Evolutionary conservation across 2,888 invertebrate species (phyloP).

Genomic region (Synergus gifuensis): DNA sequence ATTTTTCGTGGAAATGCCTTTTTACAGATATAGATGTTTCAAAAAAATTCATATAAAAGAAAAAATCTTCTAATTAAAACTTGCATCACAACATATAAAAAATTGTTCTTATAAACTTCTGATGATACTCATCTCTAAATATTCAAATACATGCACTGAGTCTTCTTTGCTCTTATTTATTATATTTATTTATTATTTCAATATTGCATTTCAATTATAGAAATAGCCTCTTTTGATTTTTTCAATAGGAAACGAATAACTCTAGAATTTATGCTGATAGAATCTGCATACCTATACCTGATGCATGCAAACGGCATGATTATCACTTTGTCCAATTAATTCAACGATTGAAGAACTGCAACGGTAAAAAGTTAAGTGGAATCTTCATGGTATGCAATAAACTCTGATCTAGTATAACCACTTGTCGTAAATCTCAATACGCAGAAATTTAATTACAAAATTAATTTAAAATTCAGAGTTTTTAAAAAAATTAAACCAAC

Average conservation of each 20-base stretch:
- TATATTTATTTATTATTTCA: background rate
- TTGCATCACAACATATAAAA: conserved; percentile 6
- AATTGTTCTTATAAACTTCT: background rate
- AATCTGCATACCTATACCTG: conserved; percentile 7
- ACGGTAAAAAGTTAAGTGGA: background rate
- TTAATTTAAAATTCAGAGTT: background rate
- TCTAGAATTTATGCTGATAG: background rate
- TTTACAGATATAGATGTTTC: no score
- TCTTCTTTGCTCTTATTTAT: background rate
- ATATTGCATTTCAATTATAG: background rate
- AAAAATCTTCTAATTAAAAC: conserved; percentile 2
- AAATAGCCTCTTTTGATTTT: background rate
- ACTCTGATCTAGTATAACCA: background rate
- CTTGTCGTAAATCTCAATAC: background rate
- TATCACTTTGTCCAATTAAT: conserved; percentile 4
- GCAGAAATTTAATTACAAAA: background rate
- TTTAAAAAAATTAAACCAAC: no score
- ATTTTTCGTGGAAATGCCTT: background rate
- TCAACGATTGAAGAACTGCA: conserved; percentile 2
- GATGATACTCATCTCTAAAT: conserved; percentile 13
- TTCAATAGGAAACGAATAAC: background rate
- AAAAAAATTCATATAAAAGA: no score
- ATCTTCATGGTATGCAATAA: background rate
- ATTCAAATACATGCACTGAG: background rate
- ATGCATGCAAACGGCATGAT: conserved; percentile 2